Conservation (phyloP, 2,113 vertebrate genomes). For the Aphelocoma coerulescens region DNA sequence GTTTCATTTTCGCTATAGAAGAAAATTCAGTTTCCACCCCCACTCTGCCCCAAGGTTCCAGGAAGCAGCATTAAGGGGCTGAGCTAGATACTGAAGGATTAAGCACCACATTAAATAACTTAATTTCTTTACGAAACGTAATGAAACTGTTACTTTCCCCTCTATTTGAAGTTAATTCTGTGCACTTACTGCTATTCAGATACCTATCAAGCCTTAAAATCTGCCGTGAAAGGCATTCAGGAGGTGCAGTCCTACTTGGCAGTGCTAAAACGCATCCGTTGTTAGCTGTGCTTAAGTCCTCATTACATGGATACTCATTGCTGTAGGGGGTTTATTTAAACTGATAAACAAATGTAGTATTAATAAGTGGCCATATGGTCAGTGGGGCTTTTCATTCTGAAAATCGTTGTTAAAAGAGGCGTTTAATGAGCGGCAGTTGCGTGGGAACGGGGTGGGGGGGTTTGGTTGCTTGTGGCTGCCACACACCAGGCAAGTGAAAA, state of each 20-base stretch:
- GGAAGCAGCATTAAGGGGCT: neutral
- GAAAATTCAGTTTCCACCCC: neutral
- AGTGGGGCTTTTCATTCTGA: neutral
- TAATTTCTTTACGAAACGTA: neutral
- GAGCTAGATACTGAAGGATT: neutral
- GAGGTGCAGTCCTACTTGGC: neutral
- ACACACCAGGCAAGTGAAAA: neutral
- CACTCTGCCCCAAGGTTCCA: neutral
- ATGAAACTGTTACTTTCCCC: neutral
- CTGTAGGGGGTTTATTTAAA: neutral
- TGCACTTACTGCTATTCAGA: neutral
- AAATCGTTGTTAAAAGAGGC: neutral
- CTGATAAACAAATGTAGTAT: constrained; percentile 8
- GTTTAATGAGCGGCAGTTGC: neutral
- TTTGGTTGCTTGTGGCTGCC: neutral
- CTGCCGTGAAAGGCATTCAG: neutral
- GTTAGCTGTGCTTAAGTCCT: neutral
- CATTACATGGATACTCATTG: neutral
- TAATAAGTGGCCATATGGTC: constrained; percentile 34
- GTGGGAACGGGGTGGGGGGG: neutral
- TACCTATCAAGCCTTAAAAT: neutral
- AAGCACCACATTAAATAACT: neutral
- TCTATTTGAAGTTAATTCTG: neutral
- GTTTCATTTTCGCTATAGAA: neutral
- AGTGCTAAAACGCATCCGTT: neutral